Evolutionary conservation across 2,888 invertebrate genomes (phyloP).

Genomic region (Stenotaenia linearis): DNA sequence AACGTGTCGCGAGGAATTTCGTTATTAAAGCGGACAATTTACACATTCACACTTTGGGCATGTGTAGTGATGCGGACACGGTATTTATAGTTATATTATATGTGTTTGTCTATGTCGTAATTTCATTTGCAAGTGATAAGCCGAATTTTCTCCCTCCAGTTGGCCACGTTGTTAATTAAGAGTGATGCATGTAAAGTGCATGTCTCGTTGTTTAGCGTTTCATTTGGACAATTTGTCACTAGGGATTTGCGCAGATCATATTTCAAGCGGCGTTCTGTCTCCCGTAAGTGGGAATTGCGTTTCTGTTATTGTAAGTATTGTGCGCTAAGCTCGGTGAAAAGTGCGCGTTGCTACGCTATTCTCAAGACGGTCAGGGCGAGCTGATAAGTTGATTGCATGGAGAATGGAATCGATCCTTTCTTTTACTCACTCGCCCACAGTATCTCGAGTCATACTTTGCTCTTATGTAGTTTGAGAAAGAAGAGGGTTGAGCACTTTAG

Average conservation of each 20-base stretch:
- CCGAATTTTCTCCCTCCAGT: not conserved
- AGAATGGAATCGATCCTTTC: not conserved
- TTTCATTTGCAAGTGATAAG: not conserved
- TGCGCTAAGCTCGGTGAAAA: not conserved
- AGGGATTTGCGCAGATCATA: not conserved
- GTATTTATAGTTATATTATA: not conserved
- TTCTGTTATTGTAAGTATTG: too few species aligned
- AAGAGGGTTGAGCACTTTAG: not conserved
- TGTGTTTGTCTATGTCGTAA: not conserved
- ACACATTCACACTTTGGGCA: not conserved
- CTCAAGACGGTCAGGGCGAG: not conserved
- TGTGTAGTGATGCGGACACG: not conserved
- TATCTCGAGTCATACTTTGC: not conserved
- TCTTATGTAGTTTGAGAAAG: not conserved
- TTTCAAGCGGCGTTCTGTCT: not conserved
- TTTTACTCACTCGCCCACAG: not conserved
- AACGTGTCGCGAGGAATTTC: not conserved
- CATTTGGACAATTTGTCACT: not conserved
- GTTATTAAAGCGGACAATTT: not conserved
- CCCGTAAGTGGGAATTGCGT: not conserved
- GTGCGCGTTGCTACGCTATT: not conserved
- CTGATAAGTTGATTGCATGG: constrained; percentile 3
- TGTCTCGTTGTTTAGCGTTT: not conserved
- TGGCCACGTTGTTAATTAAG: not conserved
- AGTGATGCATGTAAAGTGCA: not conserved